These are phyloP conservation scores for Leptosomus discolor DNA, from an alignment of 2,113 vertebrate species.

Conservation along the genomic window DNA sequence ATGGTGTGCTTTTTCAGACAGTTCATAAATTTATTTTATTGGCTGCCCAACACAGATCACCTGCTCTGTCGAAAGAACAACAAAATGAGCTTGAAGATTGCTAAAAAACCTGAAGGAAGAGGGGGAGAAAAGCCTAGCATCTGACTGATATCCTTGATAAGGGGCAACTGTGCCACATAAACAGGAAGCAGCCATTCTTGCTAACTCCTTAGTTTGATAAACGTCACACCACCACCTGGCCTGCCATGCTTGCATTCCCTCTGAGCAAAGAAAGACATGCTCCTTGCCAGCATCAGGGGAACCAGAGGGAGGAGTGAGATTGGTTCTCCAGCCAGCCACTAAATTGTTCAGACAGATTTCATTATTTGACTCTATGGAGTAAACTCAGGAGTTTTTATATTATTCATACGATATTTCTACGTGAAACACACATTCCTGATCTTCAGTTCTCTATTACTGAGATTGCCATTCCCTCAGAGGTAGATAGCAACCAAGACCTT, in stretches of 20 bases:
- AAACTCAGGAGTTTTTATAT: not conserved
- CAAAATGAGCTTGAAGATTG: not conserved
- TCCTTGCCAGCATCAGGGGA: not conserved
- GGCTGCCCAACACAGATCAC: not conserved
- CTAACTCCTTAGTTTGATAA: not conserved
- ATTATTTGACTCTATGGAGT: not conserved
- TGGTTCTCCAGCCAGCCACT: not conserved
- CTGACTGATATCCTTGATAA: not conserved
- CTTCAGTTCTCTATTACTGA: slow-evolving; percentile 45
- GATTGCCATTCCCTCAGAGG: slow-evolving; percentile 8
- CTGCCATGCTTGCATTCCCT: not conserved
- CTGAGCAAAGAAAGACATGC: not conserved
- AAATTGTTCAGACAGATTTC: not conserved
- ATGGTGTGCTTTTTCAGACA: not conserved
- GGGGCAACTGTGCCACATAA: not conserved
- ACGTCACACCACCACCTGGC: not conserved
- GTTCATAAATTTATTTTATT: slow-evolving; percentile 4
- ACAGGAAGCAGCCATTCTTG: slow-evolving; percentile 1
- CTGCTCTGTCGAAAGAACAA: not conserved
- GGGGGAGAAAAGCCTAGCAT: not conserved
- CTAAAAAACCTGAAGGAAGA: not conserved
- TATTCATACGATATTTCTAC: not conserved
- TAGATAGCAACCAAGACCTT: not conserved
- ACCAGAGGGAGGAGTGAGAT: not conserved
- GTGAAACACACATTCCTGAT: not conserved